Conservation (phyloP, 1,140 invertebrate genomes). For the Zelostemma sp. region DNA sequence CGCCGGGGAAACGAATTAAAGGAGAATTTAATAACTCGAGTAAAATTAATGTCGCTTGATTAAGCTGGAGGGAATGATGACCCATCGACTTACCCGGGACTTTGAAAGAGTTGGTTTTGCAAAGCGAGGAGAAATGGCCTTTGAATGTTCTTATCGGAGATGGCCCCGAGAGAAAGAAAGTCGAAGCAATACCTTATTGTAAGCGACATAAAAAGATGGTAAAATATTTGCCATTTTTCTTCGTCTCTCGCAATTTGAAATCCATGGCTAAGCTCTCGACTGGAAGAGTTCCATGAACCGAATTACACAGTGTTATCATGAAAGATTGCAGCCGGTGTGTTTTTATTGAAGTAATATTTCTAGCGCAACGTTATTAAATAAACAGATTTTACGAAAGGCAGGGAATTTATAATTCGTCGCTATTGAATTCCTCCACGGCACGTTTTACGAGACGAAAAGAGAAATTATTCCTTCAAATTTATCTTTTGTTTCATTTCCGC, state of each 20-base stretch:
- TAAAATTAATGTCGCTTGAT: background rate
- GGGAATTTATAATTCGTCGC: too few relatives aligned
- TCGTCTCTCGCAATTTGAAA: constrained; percentile 1
- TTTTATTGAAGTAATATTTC: background rate
- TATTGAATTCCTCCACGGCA: too few relatives aligned
- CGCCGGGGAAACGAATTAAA: background rate
- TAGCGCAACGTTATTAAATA: background rate
- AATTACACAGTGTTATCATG: background rate
- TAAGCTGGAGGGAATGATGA: background rate
- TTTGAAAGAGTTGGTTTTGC: constrained; percentile 1
- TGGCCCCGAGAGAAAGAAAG: background rate
- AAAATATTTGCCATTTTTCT: constrained; percentile 1
- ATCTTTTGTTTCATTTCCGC: too few relatives aligned
- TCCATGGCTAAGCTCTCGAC: constrained; percentile 4
- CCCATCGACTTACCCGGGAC: background rate
- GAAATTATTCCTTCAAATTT: too few relatives aligned
- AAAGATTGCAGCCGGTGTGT: background rate
- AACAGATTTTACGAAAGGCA: background rate
- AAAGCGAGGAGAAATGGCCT: constrained; percentile 5
- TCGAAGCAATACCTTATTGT: background rate
- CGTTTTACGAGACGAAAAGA: too few relatives aligned
- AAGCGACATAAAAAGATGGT: constrained; percentile 1
- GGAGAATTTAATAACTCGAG: background rate
- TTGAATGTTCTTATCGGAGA: constrained; percentile 6
- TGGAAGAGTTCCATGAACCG: background rate